Conservation (phyloP, 2,113 vertebrate species). For the Lagenorhynchus albirostris region DNA sequence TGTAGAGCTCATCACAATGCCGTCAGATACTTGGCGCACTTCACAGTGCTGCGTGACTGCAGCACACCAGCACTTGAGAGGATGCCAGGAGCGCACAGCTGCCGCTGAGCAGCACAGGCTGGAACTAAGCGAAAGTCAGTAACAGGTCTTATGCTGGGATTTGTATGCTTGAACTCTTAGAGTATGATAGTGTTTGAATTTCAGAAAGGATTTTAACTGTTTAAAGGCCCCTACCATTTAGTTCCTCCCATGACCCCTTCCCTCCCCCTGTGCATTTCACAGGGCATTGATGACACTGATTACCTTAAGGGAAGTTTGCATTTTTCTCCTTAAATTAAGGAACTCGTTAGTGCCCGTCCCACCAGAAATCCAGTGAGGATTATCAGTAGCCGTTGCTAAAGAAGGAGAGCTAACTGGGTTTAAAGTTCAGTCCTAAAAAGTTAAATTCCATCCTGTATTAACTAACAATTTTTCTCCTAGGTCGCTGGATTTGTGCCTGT, state of each 20-base stretch:
- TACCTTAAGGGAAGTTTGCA: background rate
- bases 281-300: background rate
- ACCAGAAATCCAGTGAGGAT: background rate
- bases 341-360: background rate
- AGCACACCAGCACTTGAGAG: background rate
- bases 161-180: background rate
- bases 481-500: slow-evolving; percentile 97
- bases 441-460: slow-evolving; percentile 31
- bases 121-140: background rate
- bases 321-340: background rate
- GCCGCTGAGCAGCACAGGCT: background rate
- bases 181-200: background rate
- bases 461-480: slow-evolving; percentile 82
- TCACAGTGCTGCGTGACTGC: background rate
- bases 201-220: background rate
- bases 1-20: background rate
- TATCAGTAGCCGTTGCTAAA: background rate
- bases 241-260: accelerated
- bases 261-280: accelerated
- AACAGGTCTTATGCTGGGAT: background rate
- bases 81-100: background rate
- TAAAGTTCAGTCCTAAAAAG: slow-evolving; percentile 63
- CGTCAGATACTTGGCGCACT: background rate
- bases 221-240: background rate
- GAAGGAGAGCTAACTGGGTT: slow-evolving; percentile 43